Evolutionary conservation across 2,113 vertebrate species (phyloP).

Genomic region (Urocolius indicus): DNA sequence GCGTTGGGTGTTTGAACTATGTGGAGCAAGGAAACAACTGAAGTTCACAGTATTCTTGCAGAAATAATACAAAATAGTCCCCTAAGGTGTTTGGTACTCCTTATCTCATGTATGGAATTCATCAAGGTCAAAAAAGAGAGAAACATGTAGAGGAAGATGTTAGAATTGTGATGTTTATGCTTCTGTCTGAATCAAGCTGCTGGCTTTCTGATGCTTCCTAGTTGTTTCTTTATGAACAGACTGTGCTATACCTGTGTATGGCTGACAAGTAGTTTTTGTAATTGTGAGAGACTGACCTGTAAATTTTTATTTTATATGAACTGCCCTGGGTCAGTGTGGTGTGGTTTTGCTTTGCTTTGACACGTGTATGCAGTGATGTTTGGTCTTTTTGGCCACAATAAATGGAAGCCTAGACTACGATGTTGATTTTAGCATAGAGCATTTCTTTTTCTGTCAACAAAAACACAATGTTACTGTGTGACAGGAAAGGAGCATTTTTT

Average conservation of each 20-base stretch:
- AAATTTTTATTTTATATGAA: not conserved
- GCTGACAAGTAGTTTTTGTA: not conserved
- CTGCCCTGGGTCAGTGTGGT: not conserved
- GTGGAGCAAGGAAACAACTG: not conserved
- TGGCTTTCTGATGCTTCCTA: not conserved
- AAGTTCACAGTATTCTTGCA: not conserved
- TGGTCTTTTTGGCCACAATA: not conserved
- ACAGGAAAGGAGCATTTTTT: conserved; percentile 14
- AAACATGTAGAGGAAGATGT: not conserved
- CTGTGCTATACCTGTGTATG: not conserved
- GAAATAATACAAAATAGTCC: not conserved
- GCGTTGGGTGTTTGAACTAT: not conserved
- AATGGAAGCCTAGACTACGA: conserved; percentile 11
- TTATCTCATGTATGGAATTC: not conserved
- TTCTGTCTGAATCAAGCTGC: not conserved
- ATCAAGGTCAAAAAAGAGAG: not conserved
- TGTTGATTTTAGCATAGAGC: not conserved
- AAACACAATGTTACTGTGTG: not conserved
- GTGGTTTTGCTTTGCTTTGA: not conserved
- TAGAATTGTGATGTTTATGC: not conserved
- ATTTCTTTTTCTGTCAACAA: conserved; percentile 5
- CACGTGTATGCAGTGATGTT: not conserved
- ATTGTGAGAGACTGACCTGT: not conserved
- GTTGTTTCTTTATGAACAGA: not conserved
- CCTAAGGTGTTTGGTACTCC: not conserved